Evolutionary conservation across 2,888 invertebrate genomes (phyloP), one percentile per base, ranked within the genome.

Genomic region (Stegophylla sp.): DNA sequence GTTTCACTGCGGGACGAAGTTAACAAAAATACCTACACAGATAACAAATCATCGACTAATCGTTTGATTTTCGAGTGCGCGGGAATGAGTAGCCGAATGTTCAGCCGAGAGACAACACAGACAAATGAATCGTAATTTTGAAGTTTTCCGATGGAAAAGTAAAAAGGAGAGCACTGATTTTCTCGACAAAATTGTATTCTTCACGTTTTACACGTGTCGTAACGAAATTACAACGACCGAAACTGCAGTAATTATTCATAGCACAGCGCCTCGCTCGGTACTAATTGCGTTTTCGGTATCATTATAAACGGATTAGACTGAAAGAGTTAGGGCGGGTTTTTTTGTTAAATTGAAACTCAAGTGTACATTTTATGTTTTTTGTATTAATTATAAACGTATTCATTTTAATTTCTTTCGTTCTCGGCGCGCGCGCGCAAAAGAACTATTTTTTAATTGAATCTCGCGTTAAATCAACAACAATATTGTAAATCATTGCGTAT

Each of bases 231-330:
- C 34, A 10, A 63, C 5, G 5, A 12, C 12, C 12, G 56, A 23
- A 56, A 23, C 20, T 23, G 56, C 12, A 56, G n/a, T n/a, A n/a
- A n/a, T n/a, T n/a, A 56, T 20, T 56, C 20, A 56, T 56, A 1
- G 17, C n/a, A 56, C 56, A 41, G 9, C 9, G 17, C 9, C n/a
- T 41, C 20, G 41, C 10, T 63, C 17, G 9, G n/a, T 7, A 20
- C 64, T 64, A 64, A 64, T 64, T 64, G 20, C 64, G 20, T 64
- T 64, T 41, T 64, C 41, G 41, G 4, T 43, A 43, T 64, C 41
- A 20, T 64, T 64, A 64, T 64, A 64, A 64, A 64, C 2, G 20
- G 41, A 64, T 64, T 64, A 41, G 9, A 15, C 28, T 7, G 28
- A n/a, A 15, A 34, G 34, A 28, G 28, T 17, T 17, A 17, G 5